A percentile compares a stretch with the other conserved stretches of the same genome.
Conservation (phyloP, 2,113 vertebrate species). For the Nematolebias whitei region DNA sequence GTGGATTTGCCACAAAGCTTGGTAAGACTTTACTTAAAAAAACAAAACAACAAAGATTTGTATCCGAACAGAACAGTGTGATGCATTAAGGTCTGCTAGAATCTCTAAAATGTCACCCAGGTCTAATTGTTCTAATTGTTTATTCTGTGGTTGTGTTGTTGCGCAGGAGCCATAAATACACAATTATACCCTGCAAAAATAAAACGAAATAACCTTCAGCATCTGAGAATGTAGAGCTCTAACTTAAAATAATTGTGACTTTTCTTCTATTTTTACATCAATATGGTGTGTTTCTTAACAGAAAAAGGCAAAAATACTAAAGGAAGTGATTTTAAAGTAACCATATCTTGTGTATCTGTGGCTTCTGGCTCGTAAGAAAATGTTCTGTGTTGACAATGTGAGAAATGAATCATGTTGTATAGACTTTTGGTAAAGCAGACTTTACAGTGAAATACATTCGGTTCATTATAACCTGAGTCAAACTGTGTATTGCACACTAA, state of each 20-base stretch:
- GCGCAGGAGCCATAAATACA: slow-evolving; percentile 30
- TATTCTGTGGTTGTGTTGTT: slow-evolving; percentile 29
- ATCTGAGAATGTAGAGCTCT: slow-evolving; percentile 24
- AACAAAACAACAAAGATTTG: neutral
- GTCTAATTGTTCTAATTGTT: slow-evolving; percentile 28
- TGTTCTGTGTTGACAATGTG: slow-evolving; percentile 65
- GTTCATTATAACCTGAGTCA: slow-evolving; percentile 59
- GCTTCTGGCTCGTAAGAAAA: slow-evolving; percentile 51
- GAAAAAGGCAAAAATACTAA: neutral
- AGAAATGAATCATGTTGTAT: slow-evolving; percentile 61
- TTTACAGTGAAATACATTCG: slow-evolving; percentile 61
- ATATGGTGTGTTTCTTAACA: neutral
- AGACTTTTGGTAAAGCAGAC: slow-evolving; percentile 57
- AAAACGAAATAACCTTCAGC: neutral
- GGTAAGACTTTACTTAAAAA: neutral
- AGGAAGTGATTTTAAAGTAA: neutral
- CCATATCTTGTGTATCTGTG: slow-evolving; percentile 39
- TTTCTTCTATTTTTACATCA: neutral
- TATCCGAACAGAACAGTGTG: neutral
- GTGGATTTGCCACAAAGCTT: neutral
- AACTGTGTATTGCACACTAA: slow-evolving; percentile 74
- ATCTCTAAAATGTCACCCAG: slow-evolving; percentile 1
- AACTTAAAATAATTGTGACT: slow-evolving; percentile 5
- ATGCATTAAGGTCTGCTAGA: neutral
- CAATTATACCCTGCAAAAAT: neutral